These are phyloP conservation scores for Synergus itoensis DNA, from an alignment of 2,888 invertebrate genomes.

Conservation along the genomic window DNA sequence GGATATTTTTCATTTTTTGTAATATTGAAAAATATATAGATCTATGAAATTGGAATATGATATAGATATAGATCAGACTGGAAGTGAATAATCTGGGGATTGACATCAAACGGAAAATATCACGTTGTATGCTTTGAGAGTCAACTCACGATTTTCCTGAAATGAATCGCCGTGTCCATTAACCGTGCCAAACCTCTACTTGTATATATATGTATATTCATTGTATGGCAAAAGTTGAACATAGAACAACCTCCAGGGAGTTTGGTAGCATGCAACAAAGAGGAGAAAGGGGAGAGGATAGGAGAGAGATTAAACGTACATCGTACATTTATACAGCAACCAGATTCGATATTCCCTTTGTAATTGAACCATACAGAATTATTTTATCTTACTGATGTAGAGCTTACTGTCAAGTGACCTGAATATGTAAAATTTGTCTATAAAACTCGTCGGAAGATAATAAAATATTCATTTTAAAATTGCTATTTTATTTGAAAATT, in stretches of 20 bases:
- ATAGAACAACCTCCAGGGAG: conserved; percentile 60
- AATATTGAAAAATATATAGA: neutral
- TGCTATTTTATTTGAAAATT: too few relatives aligned
- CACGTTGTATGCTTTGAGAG: conserved; percentile 7
- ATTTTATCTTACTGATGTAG: conserved; percentile 30
- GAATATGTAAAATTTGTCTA: neutral
- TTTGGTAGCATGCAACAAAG: conserved; percentile 57
- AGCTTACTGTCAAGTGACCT: neutral
- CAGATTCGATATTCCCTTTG: conserved; percentile 62
- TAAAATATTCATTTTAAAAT: neutral
- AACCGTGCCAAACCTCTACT: conserved; percentile 31
- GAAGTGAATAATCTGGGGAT: neutral
- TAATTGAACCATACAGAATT: conserved; percentile 47
- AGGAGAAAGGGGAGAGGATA: conserved; percentile 49
- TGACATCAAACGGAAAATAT: neutral
- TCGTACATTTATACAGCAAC: conserved; percentile 64
- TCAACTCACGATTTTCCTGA: conserved; percentile 25
- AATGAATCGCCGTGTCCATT: conserved; percentile 19
- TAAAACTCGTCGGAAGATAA: neutral
- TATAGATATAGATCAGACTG: neutral
- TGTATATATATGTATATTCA: conserved; percentile 6
- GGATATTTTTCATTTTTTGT: neutral
- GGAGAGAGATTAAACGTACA: conserved; percentile 65
- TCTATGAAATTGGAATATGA: neutral
- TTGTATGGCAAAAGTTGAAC: conserved; percentile 23